phyloP scores from a whole-genome alignment of 2,797 vertebrate species.

The Danio albolineatus region DNA sequence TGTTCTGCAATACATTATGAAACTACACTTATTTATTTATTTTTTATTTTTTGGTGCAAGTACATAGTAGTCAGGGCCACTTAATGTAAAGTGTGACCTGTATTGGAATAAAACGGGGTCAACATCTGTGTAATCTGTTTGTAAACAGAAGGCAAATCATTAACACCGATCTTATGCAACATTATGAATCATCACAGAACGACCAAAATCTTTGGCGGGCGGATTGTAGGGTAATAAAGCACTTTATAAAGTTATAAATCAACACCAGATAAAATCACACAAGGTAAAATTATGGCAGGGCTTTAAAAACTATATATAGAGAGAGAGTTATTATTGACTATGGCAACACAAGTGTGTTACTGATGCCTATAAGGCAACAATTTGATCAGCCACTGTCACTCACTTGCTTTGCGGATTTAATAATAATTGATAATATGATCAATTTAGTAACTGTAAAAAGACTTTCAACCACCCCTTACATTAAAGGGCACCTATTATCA shows the following conservation, averaged over 20 bases:
- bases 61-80: not conserved
- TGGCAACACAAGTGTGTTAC: too few relatives aligned
- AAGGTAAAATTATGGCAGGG: not conserved
- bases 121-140: not conserved
- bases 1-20: too few relatives aligned
- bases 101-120: not conserved
- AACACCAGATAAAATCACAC: not conserved
- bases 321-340: not conserved
- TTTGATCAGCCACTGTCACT: not conserved
- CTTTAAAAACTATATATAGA: not conserved
- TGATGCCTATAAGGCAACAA: too few relatives aligned
- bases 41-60: not conserved
- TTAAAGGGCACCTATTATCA: too few relatives aligned
- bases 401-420: not conserved
- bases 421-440: not conserved
- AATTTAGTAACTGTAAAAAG: too few relatives aligned
- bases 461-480: too few relatives aligned
- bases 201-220: not conserved
- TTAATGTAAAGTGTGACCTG: not conserved
- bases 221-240: not conserved
- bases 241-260: slow-evolving; percentile 9
- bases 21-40: too few relatives aligned
- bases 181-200: slow-evolving; percentile 1
- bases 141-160: not conserved
- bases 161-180: not conserved